Conservation (phyloP, 2,113 vertebrate species). For the Poecilia latipinna region DNA sequence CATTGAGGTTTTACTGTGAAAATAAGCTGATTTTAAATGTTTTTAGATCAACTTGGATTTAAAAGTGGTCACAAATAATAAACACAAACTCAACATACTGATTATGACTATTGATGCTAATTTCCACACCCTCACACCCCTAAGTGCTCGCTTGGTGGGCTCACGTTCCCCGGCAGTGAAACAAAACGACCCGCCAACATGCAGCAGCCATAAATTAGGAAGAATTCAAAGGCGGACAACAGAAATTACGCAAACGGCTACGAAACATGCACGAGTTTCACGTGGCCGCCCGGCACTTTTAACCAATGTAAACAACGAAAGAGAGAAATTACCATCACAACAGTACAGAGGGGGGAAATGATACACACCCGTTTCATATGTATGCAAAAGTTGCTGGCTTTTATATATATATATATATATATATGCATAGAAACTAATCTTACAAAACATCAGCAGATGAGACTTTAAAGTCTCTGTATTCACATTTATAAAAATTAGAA, state of each 20-base stretch:
- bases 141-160: conserved; percentile 58
- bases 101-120: background rate
- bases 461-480: conserved; percentile 56
- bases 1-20: conserved; percentile 5
- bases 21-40: background rate
- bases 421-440: conserved; percentile 74
- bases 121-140: conserved; percentile 10
- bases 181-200: conserved; percentile 50
- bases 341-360: conserved; percentile 25
- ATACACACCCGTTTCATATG: conserved; percentile 71
- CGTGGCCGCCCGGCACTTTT: conserved; percentile 62
- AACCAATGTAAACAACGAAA: conserved; percentile 63
- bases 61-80: background rate
- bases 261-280: conserved; percentile 69
- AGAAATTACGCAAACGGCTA: conserved; percentile 47
- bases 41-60: background rate
- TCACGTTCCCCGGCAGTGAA: conserved; percentile 30
- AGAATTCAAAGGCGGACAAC: conserved; percentile 44
- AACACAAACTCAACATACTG: conserved; percentile 1
- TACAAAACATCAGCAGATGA: conserved; percentile 47
- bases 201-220: conserved; percentile 72
- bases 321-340: conserved; percentile 64
- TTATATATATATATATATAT: conserved; percentile 68
- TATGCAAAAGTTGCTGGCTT: conserved; percentile 45
- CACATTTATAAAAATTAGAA: conserved; percentile 58